Percentiles rank a stretch among this genome's conserved stretches.
phyloP scores from a whole-genome alignment of 2,888 invertebrate genomes.

The Tiliacea aurago region DNA sequence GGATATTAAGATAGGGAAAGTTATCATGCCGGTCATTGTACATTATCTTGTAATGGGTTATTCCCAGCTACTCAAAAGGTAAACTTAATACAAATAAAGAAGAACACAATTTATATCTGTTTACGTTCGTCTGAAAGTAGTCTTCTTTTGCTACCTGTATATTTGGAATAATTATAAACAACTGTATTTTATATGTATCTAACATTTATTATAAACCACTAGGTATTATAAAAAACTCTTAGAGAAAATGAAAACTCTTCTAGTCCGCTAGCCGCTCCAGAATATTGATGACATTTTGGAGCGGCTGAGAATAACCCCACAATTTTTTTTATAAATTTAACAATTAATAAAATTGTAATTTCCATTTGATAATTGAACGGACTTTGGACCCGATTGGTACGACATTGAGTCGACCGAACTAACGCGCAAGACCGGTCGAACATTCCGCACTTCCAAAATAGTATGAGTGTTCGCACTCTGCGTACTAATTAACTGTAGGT shows the following conservation, averaged over 20 bases:
- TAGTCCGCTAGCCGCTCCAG: too few relatives aligned
- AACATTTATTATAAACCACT: neutral
- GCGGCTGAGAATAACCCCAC: constrained; percentile 2
- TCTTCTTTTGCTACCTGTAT: too few relatives aligned
- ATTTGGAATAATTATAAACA: neutral
- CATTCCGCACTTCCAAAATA: constrained; percentile 58
- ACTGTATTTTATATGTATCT: neutral
- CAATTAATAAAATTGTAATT: neutral
- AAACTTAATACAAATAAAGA: neutral
- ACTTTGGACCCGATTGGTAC: constrained; percentile 31
- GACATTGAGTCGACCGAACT: constrained; percentile 57
- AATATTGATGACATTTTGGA: neutral
- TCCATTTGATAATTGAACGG: constrained; percentile 23
- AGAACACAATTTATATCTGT: neutral
- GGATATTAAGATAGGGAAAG: constrained; percentile 18
- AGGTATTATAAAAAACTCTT: neutral
- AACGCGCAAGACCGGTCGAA: constrained; percentile 1
- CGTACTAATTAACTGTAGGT: constrained; percentile 50
- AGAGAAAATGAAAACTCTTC: too few relatives aligned
- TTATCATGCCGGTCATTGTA: constrained; percentile 2
- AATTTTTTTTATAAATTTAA: too few relatives aligned
- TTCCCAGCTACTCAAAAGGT: neutral
- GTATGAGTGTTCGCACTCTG: constrained; percentile 36
- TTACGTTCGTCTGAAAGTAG: too few relatives aligned
- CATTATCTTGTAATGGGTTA: constrained; percentile 3